A percentile compares a stretch with the other conserved stretches of the same genome.
Evolutionary conservation across 2,888 invertebrate genomes (phyloP).

Genomic region (Corbicula japonica): DNA sequence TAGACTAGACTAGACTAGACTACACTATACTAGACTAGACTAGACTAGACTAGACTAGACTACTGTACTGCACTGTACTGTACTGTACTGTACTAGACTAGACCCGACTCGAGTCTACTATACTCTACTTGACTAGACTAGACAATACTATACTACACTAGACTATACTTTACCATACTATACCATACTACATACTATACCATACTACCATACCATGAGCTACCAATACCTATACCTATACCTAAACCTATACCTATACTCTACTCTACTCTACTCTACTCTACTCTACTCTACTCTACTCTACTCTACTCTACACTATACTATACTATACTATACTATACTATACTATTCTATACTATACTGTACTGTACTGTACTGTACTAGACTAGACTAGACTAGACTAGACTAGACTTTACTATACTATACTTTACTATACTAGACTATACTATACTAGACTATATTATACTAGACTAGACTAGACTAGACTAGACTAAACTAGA

Average conservation of each 20-base stretch:
- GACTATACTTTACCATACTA: constrained; percentile 10
- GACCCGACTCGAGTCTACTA: constrained; percentile 12
- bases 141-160: constrained; percentile 20
- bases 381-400: too few relatives aligned
- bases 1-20: too few relatives aligned
- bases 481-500: constrained; percentile 13
- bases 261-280: constrained; percentile 3
- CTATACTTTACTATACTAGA: too few relatives aligned
- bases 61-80: too few relatives aligned
- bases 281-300: constrained; percentile 19
- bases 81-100: constrained; percentile 26
- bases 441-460: too few relatives aligned
- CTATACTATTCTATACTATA: constrained; percentile 1
- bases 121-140: constrained; percentile 24
- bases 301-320: constrained; percentile 3
- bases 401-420: too few relatives aligned
- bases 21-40: too few relatives aligned
- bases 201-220: constrained; percentile 7
- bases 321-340: background rate
- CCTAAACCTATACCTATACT: too few relatives aligned
- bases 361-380: too few relatives aligned
- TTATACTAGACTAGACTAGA: constrained; percentile 8
- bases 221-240: background rate
- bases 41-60: too few relatives aligned
- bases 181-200: constrained; percentile 9